phyloP scores from a whole-genome alignment of 2,888 invertebrate species.

The Strigamia transsilvanica region DNA sequence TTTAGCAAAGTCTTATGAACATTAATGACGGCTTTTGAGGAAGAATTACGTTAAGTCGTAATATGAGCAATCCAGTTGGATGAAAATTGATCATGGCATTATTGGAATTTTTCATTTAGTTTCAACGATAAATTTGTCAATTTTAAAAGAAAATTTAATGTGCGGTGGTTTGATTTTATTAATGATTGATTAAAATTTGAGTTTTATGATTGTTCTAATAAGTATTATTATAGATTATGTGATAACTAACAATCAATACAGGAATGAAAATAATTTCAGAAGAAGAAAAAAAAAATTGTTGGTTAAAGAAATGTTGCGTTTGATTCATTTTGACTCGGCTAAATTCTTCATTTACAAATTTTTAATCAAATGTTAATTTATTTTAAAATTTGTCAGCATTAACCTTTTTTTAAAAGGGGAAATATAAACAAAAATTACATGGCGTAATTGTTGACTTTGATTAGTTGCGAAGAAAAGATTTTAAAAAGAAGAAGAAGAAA shows the following conservation, averaged over 20 bases:
- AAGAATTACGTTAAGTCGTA: not conserved
- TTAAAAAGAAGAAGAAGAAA: not conserved
- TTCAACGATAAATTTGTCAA: constrained; percentile 8
- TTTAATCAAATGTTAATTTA: not conserved
- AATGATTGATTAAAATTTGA: too few relatives aligned
- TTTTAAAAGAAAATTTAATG: not conserved
- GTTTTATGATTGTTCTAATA: too few relatives aligned
- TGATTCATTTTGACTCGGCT: not conserved
- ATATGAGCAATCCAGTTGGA: not conserved
- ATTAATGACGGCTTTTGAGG: not conserved
- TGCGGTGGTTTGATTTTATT: too few relatives aligned
- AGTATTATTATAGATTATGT: too few relatives aligned
- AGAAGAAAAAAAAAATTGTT: not conserved
- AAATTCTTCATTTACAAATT: not conserved
- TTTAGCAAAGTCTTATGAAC: too few relatives aligned
- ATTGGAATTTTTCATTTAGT: not conserved
- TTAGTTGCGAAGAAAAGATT: not conserved
- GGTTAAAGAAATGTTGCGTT: not conserved
- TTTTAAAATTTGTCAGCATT: not conserved
- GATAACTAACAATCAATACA: too few relatives aligned
- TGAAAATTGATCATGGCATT: not conserved
- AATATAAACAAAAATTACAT: not conserved
- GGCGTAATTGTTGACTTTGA: constrained; percentile 17
- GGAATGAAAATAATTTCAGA: not conserved
- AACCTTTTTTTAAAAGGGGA: not conserved